Percentiles rank a stretch among this genome's conserved stretches.
Evolutionary conservation across 2,113 vertebrate species (phyloP).

Genomic region (Ctenomys sociabilis): DNA sequence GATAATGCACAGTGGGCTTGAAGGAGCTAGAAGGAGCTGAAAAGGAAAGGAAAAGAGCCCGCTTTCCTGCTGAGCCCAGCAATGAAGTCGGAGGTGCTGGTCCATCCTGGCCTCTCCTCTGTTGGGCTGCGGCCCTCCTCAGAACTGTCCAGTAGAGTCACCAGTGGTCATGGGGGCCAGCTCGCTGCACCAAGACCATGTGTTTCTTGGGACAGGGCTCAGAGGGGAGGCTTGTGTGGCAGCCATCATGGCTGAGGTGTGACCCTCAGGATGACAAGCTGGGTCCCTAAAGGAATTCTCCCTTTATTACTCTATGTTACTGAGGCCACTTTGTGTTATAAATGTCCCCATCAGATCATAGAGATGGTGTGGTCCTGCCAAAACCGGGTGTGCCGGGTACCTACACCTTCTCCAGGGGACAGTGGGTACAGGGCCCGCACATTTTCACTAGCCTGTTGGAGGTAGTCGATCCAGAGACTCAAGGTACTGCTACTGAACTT

Average conservation of each 20-base stretch:
- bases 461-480: neutral
- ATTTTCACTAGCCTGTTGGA: neutral
- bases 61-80: neutral
- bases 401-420: neutral
- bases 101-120: neutral
- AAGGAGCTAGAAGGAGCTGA: neutral
- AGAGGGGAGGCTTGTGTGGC: accelerated
- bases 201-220: neutral
- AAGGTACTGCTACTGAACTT: neutral
- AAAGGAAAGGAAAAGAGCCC: neutral
- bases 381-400: no score
- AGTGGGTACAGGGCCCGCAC: no score
- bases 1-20: neutral
- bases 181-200: no score
- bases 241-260: accelerated
- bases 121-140: neutral
- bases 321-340: neutral
- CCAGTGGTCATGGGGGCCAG: neutral
- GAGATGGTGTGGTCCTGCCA: neutral
- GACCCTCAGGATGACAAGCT: neutral
- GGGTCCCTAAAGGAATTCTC: neutral
- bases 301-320: neutral
- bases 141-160: no score
- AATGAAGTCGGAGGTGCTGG: neutral
- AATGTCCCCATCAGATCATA: neutral